Base-by-base conservation (phyloP, 2,888 invertebrate genomes). In the Pseudolycoriella hygida region DNA sequence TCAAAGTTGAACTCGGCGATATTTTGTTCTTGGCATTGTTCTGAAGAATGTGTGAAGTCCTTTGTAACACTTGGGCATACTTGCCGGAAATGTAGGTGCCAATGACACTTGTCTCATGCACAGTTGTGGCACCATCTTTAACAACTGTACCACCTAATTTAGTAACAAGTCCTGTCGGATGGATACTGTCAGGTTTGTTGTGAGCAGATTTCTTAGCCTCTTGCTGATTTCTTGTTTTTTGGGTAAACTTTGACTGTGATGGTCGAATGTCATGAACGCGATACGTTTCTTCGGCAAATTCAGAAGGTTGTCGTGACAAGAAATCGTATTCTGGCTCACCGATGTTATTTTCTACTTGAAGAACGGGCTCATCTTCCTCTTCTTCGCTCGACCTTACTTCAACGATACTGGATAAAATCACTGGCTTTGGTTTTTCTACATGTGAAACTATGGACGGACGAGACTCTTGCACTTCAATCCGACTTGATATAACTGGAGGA, bases 81-180 rank as follows among this genome's bases (percentile, higher is more conserved):
- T 88, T 88, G 34, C 85, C 86, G 42, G 82, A 80, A 55, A 88
- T 84, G 58, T 80, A 84, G 3, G 89, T 87, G 19, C 89, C 84
- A 54, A 88, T 81, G n/a, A 89, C 86, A 59, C 82, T 84, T 1
- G 88, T 87, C 65, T 88, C 87, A 57, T 85, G 84, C 5, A 88
- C 76, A 1, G 87, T 87, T 4, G 87, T 87, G 2, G 79, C 66
- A 2, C 87, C 87, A 56, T 85, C 84, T 58, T 80, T 80, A 3
- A 87, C 78, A 46, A 84, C 75, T 4, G 84, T 87, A 17, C 87
- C 89, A 39, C 85, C 86, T 44, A 88, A 70, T 55, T 81, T 85
- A 5, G 87, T 85, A 1, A 89, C 84, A 46, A 88, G 67, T 4
- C 87, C 87, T 2, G 83, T 73, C 0, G 85, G 84, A 60, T 80